These are phyloP conservation scores for Dolichotis patagonum DNA, from an alignment of 2,113 vertebrate species.

Conservation along the genomic window DNA sequence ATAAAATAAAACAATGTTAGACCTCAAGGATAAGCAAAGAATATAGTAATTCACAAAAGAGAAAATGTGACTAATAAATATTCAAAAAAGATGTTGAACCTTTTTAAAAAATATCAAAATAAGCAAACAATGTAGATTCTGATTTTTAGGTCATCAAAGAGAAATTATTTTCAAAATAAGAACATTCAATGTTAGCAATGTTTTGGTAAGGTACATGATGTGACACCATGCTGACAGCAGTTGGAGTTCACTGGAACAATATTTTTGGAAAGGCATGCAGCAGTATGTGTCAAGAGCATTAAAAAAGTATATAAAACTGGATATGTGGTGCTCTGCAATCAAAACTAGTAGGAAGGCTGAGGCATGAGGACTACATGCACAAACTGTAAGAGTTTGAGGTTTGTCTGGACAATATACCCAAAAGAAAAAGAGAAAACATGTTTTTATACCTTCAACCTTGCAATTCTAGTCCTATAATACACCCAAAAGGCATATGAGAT, in stretches of 20 bases:
- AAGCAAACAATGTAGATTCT: background rate
- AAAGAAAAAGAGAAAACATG: background rate
- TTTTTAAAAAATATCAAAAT: conserved; percentile 38
- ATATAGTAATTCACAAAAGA: conserved; percentile 21
- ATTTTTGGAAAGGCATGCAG: background rate
- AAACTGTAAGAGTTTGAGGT: background rate
- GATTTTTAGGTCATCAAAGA: conserved; percentile 14
- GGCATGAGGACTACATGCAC: background rate
- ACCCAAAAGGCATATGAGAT: background rate
- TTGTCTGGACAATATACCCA: background rate
- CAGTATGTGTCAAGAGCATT: background rate
- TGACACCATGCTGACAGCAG: background rate
- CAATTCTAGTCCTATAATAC: conserved; percentile 29
- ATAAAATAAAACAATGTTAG: background rate
- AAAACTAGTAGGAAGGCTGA: background rate
- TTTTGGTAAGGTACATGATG: background rate
- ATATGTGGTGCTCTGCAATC: background rate
- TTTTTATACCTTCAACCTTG: background rate
- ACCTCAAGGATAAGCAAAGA: conserved; percentile 2
- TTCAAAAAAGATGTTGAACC: conserved; percentile 23
- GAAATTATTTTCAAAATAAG: conserved; percentile 24
- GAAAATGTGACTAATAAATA: conserved; percentile 4
- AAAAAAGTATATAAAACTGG: background rate
- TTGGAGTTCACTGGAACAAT: background rate
- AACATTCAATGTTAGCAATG: background rate